These are phyloP conservation scores for Antennarius maculatus DNA, from an alignment of 2,797 vertebrate species.

Conservation along the genomic window DNA sequence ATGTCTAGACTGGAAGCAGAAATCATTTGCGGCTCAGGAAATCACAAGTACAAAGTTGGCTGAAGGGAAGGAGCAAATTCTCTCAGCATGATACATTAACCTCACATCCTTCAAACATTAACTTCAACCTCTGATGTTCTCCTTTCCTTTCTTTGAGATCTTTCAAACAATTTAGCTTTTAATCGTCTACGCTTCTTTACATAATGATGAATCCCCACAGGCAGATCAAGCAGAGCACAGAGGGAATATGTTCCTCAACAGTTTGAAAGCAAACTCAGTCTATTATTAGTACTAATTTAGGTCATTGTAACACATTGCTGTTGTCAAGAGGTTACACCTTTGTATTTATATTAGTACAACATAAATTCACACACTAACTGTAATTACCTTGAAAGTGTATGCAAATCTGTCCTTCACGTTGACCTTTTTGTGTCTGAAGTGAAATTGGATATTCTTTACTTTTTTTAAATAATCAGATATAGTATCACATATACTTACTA, in stretches of 20 bases:
- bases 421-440: neutral
- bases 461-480: neutral
- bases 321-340: conserved; percentile 30
- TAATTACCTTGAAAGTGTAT: conserved; percentile 9
- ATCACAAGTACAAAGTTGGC: conserved; percentile 28
- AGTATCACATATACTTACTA: no score
- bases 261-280: conserved; percentile 41
- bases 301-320: conserved; percentile 36
- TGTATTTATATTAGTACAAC: conserved; percentile 20
- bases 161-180: conserved; percentile 54
- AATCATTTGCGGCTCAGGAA: conserved; percentile 35
- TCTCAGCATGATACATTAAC: conserved; percentile 61
- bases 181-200: conserved; percentile 52
- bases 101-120: conserved; percentile 53
- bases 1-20: conserved; percentile 17
- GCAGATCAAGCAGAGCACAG: conserved; percentile 38
- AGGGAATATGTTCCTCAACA: conserved; percentile 42
- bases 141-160: conserved; percentile 32
- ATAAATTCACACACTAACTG: conserved; percentile 7
- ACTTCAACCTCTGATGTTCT: conserved; percentile 43
- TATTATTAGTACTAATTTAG: conserved; percentile 49
- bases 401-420: conserved; percentile 6
- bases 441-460: neutral
- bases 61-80: conserved; percentile 48
- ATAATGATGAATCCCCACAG: conserved; percentile 56